Conservation (phyloP, 2,113 vertebrate genomes). For the Leucoraja erinaceus region DNA sequence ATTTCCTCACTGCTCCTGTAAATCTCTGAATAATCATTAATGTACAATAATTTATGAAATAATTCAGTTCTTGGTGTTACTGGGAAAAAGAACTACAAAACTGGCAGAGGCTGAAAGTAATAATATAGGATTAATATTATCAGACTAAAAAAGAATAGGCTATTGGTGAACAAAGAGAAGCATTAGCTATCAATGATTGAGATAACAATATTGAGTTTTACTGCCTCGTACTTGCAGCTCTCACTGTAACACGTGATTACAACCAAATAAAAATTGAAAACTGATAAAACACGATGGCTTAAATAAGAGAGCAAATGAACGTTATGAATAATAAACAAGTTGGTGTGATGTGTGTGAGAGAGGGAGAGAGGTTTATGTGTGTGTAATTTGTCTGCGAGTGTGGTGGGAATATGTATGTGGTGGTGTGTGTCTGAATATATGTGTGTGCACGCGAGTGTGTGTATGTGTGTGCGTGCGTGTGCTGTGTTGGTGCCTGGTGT, state of each 20-base stretch:
- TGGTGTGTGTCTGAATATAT: background rate
- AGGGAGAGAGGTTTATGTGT: no score
- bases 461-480: background rate
- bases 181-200: background rate
- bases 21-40: constrained; percentile 18
- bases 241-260: background rate
- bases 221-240: background rate
- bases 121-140: background rate
- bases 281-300: background rate
- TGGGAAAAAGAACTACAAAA: background rate
- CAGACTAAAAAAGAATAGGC: background rate
- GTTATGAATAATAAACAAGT: no score
- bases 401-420: no score
- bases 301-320: background rate
- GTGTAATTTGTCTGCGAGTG: no score
- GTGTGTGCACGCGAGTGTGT: background rate
- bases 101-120: background rate
- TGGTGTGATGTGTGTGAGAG: no score
- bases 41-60: background rate
- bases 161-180: background rate
- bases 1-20: background rate
- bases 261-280: constrained; percentile 5
- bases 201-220: background rate
- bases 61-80: background rate
- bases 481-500: background rate